Base-by-base conservation (phyloP, 2,888 invertebrate species). In the Mimas tiliae region DNA sequence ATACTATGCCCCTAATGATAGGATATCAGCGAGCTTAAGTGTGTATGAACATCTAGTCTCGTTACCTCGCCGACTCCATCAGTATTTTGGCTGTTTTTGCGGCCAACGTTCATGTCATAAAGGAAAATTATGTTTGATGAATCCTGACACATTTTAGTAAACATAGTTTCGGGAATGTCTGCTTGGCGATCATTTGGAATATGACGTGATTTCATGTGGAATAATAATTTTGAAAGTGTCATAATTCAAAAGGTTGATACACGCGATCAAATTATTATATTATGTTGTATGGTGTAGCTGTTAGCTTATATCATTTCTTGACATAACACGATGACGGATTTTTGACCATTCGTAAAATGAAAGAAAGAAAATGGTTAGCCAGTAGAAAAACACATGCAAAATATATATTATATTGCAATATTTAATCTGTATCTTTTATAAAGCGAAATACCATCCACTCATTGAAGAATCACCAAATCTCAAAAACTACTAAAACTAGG, bases 41-140 rank as follows among this genome's bases (percentile, higher is more conserved):
- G 38, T 42, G 58, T 58, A 42, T 38, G 19, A 52, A 33, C 52
- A 27, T 50, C 19, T 33, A 42, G 19, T 19, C 38, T 38, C 38
- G 19, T 42, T 55, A 55, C 55, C 38, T 42, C 42, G 19, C 38
- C 38, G 42, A 38, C 38, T 42, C 19, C 38, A 19, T 58, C 38
- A 42, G 38, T 42, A 58, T 58, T 58, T 58, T 42, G 38, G 16
- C 38, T 58, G 38, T 58, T 38, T 58, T 58, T 58, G 58, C 42
- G 58, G 58, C 16, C 58, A 58, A 19, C 42, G 42, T 42, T 58
- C 19, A 42, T 42, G 42, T 42, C 38, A 58, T 58, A 42, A 58
- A 42, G 58, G 58, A 58, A 58, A 58, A 58, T 58, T 58, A 58
- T 58, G 58, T 58, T 58, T 58, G 58, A 58, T 58, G 58, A 58